Evolutionary conservation across 2,888 invertebrate species (phyloP), one percentile per base, ranked within the genome.

Genomic region (Sarcophaga carnaria): DNA sequence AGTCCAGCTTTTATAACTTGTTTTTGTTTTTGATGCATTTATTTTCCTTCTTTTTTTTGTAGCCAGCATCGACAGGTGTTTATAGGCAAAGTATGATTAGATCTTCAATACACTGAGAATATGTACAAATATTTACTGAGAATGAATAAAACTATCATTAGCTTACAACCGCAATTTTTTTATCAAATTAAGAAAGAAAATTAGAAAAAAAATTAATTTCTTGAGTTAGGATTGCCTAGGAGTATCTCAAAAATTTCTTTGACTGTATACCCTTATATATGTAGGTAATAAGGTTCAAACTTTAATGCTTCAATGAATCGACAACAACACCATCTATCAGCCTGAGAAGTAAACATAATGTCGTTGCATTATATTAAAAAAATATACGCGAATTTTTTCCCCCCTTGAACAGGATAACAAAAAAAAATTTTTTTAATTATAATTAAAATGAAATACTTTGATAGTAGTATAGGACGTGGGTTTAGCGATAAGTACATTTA

Each of bases 21-120:
- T 84, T 84, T 80, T 59, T 5, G 49, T 12, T 54, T 17, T 54
- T 37, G 10, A 66, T 72, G 22, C 22, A 4, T 10, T 37, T 37
- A 45, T 45, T 37, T 22, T 74, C 3, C 8, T 14, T 45, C 11
- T 25, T 47, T 64, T 12, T 25, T 22, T 78, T 80, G 59, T 20
- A 49, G 45, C 37, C 47, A 82, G 47, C 70, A 71, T 47, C 72
- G 81, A 85, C 85, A 85, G 85, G 85, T 81, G 81, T 63, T 64
- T 81, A 59, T 71, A 63, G n/a, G 63, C 59, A 64, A 67, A 70
- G 47, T 75, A 75, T 45, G 45, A 25, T 67, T 37, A 70, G 22
- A 45, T 17, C n/a, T n/a, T 62, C 27, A 17, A 71, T 25, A 77
- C 67, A 22, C 4, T 11, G 37, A 66, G 37, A 66, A 72, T 60